Evolutionary conservation across 2,113 vertebrate species (phyloP).

Genomic region (Amblyopsis rosae): DNA sequence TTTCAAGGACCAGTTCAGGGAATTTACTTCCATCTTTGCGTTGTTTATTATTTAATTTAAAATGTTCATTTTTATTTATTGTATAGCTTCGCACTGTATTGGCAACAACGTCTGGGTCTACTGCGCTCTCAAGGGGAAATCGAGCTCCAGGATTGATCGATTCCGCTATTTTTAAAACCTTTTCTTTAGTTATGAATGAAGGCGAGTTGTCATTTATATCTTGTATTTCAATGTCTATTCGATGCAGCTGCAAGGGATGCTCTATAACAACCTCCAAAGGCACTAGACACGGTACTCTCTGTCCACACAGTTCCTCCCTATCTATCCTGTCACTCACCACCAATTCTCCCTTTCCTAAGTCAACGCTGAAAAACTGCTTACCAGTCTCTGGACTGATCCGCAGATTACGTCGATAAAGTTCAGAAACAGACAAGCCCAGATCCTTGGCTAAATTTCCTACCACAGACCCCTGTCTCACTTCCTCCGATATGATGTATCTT

Average conservation of each 20-base stretch:
- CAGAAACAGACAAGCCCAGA: constrained; percentile 80
- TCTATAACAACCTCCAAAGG: constrained; percentile 77
- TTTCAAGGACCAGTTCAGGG: constrained; percentile 75
- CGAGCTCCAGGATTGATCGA: constrained; percentile 71
- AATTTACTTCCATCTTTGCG: constrained; percentile 69
- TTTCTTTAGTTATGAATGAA: constrained; percentile 74
- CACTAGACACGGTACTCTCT: constrained; percentile 70
- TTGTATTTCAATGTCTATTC: constrained; percentile 81
- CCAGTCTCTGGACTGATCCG: constrained; percentile 82
- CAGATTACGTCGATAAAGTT: constrained; percentile 81
- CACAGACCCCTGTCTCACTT: constrained; percentile 72
- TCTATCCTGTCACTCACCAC: constrained; percentile 76
- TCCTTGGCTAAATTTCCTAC: constrained; percentile 84
- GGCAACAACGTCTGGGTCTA: constrained; percentile 70
- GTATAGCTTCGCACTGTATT: constrained; percentile 75
- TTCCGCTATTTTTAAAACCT: constrained; percentile 78
- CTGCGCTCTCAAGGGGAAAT: constrained; percentile 74
- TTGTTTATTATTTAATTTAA: constrained; percentile 70
- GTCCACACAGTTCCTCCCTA: constrained; percentile 74
- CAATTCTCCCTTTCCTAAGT: constrained; percentile 76
- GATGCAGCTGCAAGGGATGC: constrained; percentile 73
- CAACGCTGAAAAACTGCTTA: constrained; percentile 82
- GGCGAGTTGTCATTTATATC: constrained; percentile 85
- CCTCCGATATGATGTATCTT: constrained; percentile 78
- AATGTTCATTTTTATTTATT: constrained; percentile 69